Base-by-base conservation (phyloP, 2,113 vertebrate genomes). In the Ondatra zibethicus region DNA sequence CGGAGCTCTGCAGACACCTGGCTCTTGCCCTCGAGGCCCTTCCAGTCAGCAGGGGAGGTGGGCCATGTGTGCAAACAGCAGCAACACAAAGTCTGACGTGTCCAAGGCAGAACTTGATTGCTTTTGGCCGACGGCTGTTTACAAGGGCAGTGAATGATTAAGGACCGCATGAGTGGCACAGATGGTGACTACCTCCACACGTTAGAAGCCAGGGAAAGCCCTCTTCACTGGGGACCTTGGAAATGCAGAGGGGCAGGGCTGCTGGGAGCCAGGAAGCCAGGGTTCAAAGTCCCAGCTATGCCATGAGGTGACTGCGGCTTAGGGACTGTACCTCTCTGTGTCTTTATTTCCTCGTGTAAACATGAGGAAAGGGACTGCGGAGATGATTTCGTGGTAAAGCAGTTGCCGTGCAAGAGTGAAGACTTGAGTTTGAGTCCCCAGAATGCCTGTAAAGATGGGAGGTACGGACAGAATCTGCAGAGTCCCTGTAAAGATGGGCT, bases 81-180 rank as follows among this genome's bases (percentile, higher is more conserved):
- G 78, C 58, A 16, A 36, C 80, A 63, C 89, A 36, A 9, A 68
- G 78, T 39, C 78, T 78, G 61, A 42, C 42, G 70, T 75, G 92
- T 94, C 94, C 81, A 65, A 77, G 84, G 55, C 63, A 52, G 70
- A 84, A 81, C 85, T 52, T 68, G 66, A 92, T 47, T 93, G 78
- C 93, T 91, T 96, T 89, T 92, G 94, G 31, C 92, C 80, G 9
- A 76, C 86, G 95, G 88, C 95, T 88, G 47, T 96, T 92, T 96
- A 72, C 81, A 86, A 97, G 88, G 92, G 80, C 65, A 85, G 93
- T 96, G 75, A 97, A 66, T 66, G 87, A 91, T 72, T 89, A 94
- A 93, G 93, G 75, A 73, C 75, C 92, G 33, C n/a, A 0, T 8
- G 58, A 80, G 91, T n/a, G 33, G 80, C 72, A 11, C 47, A 68